phyloP scores from a whole-genome alignment of 2,113 vertebrate genomes.

The Ictalurus furcatus region DNA sequence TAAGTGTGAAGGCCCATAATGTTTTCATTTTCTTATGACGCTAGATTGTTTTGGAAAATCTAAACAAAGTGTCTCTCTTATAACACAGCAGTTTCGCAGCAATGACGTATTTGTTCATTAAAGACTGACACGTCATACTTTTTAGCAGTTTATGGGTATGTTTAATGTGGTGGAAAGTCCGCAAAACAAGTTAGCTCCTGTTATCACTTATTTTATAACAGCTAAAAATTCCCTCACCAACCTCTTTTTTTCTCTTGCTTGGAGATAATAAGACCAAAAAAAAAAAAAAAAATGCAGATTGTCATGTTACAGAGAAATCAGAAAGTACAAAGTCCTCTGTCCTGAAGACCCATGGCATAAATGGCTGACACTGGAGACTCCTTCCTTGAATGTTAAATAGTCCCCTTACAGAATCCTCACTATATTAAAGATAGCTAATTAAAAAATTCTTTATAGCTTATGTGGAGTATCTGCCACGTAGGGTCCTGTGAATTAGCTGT shows the following conservation, averaged over 20 bases:
- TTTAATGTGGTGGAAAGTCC: background rate
- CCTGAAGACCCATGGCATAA: background rate
- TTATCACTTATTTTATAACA: slow-evolving; percentile 9
- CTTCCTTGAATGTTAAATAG: background rate
- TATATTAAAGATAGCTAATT: background rate
- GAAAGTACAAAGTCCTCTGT: background rate
- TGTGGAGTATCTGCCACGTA: background rate
- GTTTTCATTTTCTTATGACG: background rate
- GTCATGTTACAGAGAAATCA: background rate
- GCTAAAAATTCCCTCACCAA: background rate
- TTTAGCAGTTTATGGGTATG: background rate
- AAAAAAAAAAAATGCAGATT: background rate
- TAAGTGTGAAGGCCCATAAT: background rate
- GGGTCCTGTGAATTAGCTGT: background rate
- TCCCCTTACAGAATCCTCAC: background rate
- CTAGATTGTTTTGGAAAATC: background rate
- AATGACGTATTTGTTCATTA: background rate
- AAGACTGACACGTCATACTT: background rate
- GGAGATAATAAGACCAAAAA: background rate
- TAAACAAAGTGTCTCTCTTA: background rate
- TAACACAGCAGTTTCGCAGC: background rate
- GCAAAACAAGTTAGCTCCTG: slow-evolving; percentile 3
- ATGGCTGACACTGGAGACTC: background rate
- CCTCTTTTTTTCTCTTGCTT: background rate
- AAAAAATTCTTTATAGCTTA: background rate